A percentile compares a stretch with the other conserved stretches of the same genome.
Conservation (phyloP, 2,113 vertebrate genomes). For the Sakesphorus luctuosus region DNA sequence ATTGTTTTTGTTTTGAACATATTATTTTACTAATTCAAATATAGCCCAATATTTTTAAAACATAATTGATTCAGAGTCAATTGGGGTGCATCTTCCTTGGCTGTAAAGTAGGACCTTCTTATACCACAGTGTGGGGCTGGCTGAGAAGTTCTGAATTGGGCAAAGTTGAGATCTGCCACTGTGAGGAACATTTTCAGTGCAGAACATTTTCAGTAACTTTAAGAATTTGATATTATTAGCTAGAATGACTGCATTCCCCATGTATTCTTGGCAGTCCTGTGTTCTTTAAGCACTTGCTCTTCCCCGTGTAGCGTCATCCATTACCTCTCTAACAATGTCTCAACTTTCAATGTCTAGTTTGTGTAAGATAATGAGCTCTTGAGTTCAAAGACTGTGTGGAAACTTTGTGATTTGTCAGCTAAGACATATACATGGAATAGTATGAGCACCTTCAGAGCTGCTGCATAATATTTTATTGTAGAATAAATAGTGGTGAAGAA, state of each 20-base stretch:
- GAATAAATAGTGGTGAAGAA: not conserved
- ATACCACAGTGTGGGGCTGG: not conserved
- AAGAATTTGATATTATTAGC: not conserved
- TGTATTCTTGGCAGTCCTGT: not conserved
- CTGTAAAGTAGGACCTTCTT: not conserved
- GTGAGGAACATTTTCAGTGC: not conserved
- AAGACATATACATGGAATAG: not conserved
- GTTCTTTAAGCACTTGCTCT: not conserved
- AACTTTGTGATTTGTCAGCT: slow-evolving; percentile 23
- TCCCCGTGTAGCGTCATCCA: not conserved
- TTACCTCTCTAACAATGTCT: slow-evolving; percentile 28
- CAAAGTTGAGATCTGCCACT: not conserved
- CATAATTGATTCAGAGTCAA: not conserved
- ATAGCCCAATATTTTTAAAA: not conserved
- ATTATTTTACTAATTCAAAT: not conserved
- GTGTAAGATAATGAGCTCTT: slow-evolving; percentile 19
- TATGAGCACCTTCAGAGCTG: not conserved
- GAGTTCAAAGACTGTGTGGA: slow-evolving; percentile 13
- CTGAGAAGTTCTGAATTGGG: not conserved
- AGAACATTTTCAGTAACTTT: not conserved
- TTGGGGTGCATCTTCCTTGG: not conserved
- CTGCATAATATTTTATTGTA: not conserved
- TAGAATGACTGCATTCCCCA: not conserved
- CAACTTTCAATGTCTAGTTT: not conserved
- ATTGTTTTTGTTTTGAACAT: not conserved